Evolutionary conservation across 2,113 vertebrate species (phyloP).

Genomic region (Emydura subglobosa): DNA sequence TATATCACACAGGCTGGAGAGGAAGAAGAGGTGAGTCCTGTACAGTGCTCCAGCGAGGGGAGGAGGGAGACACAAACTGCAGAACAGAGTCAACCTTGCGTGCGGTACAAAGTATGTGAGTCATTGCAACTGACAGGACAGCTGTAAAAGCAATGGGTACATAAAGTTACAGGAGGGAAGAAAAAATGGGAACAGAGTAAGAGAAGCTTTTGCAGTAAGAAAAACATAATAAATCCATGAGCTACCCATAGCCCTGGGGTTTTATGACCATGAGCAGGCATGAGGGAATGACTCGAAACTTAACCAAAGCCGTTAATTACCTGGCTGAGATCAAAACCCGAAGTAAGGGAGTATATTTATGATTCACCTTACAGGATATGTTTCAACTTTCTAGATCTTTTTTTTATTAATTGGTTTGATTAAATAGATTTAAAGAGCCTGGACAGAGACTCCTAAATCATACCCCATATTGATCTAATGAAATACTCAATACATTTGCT

Average conservation of each 20-base stretch:
- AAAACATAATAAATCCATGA: conserved; percentile 84
- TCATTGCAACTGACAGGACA: conserved; percentile 9
- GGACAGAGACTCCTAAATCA: conserved; percentile 84
- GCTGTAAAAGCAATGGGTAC: conserved; percentile 42
- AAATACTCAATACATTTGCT: conserved; percentile 89
- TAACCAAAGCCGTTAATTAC: conserved; percentile 87
- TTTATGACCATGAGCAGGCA: conserved; percentile 81
- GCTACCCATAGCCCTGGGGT: conserved; percentile 74
- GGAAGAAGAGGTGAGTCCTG: neutral
- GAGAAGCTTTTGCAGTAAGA: conserved; percentile 76
- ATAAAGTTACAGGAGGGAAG: conserved; percentile 68
- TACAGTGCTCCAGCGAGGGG: neutral
- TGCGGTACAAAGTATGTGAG: conserved; percentile 1
- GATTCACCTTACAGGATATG: conserved; percentile 84
- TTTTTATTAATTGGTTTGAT: conserved; percentile 89
- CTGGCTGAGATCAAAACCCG: conserved; percentile 85
- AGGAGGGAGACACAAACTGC: neutral
- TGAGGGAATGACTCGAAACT: conserved; percentile 83
- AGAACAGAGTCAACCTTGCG: neutral
- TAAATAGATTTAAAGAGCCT: conserved; percentile 87
- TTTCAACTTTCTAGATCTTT: conserved; percentile 82
- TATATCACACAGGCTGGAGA: neutral
- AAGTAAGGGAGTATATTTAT: conserved; percentile 84
- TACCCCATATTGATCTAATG: conserved; percentile 87
- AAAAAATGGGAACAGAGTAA: conserved; percentile 52